A percentile compares a stretch with the other conserved stretches of the same genome.
These are phyloP conservation scores for Piezodorus guildinii DNA, from an alignment of 1,140 invertebrate genomes.

Conservation along the genomic window DNA sequence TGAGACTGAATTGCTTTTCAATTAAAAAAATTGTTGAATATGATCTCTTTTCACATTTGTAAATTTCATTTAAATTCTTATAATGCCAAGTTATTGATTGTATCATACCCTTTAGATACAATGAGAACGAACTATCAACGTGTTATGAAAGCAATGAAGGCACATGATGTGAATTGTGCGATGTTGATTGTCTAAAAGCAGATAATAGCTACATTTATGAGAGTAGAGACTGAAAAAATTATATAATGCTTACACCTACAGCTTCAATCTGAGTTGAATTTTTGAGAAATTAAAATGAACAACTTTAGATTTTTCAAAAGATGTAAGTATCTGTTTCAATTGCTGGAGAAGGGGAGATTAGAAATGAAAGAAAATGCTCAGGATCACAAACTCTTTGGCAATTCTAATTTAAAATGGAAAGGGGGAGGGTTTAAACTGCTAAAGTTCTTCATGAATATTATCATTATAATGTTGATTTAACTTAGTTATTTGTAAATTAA, in stretches of 20 bases:
- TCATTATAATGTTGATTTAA: no score
- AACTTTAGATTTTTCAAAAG: neutral
- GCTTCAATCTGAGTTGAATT: slow-evolving; percentile 47
- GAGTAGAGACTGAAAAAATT: slow-evolving; percentile 57
- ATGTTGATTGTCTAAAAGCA: slow-evolving; percentile 59
- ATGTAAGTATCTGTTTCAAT: neutral
- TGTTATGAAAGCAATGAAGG: neutral
- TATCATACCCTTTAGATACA: neutral
- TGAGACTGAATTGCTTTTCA: neutral
- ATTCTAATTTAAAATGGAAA: slow-evolving; percentile 1
- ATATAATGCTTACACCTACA: slow-evolving; percentile 50
- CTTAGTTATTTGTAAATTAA: no score
- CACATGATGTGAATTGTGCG: slow-evolving; percentile 42
- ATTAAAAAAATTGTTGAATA: neutral
- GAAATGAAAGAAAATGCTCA: neutral
- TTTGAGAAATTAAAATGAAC: neutral
- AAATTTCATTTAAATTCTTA: no score
- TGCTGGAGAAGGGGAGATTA: neutral
- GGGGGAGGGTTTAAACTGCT: neutral
- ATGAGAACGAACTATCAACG: neutral
- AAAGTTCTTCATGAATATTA: no score
- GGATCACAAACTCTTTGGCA: neutral
- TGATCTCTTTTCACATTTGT: neutral
- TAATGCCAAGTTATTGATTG: neutral
- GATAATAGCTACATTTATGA: slow-evolving; percentile 53